Evolutionary conservation across 2,113 vertebrate species (phyloP).

Genomic region (Leptobrachium ailaonicum): DNA sequence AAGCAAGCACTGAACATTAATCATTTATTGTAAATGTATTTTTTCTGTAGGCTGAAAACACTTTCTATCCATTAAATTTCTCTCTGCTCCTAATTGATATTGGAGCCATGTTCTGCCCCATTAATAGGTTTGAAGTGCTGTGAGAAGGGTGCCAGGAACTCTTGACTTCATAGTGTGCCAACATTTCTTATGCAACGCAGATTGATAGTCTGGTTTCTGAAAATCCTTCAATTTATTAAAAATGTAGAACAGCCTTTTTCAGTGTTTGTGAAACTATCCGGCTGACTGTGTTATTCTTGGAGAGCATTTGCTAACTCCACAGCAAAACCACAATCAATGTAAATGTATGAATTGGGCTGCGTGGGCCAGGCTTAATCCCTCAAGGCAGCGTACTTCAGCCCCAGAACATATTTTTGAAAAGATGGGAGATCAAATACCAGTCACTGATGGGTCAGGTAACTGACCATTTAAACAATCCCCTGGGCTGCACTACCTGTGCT

Average conservation of each 20-base stretch:
- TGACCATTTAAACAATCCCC: too few relatives aligned
- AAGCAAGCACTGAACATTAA: background rate
- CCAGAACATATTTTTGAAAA: slow-evolving; percentile 1
- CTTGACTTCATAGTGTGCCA: background rate
- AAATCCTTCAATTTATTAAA: slow-evolving; percentile 18
- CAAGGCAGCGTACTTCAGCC: background rate
- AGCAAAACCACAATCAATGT: slow-evolving; percentile 18
- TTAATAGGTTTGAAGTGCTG: background rate
- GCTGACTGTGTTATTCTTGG: slow-evolving; percentile 25
- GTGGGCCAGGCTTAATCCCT: slow-evolving; percentile 9
- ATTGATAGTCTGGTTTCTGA: slow-evolving; percentile 15
- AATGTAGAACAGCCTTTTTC: background rate
- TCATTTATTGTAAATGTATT: slow-evolving; percentile 9
- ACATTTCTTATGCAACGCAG: background rate
- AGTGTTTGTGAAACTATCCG: background rate
- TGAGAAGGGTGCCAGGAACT: slow-evolving; percentile 1
- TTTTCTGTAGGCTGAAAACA: slow-evolving; percentile 7
- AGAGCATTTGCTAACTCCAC: background rate
- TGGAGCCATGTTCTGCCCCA: background rate
- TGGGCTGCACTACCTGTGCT: too few relatives aligned
- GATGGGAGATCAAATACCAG: background rate
- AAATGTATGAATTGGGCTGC: slow-evolving; percentile 5
- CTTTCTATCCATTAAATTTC: background rate
- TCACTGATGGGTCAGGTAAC: background rate
- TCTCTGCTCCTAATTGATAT: background rate